Evolutionary conservation across 2,797 vertebrate genomes (phyloP).

Genomic region (Cacajao melanocephalus): DNA sequence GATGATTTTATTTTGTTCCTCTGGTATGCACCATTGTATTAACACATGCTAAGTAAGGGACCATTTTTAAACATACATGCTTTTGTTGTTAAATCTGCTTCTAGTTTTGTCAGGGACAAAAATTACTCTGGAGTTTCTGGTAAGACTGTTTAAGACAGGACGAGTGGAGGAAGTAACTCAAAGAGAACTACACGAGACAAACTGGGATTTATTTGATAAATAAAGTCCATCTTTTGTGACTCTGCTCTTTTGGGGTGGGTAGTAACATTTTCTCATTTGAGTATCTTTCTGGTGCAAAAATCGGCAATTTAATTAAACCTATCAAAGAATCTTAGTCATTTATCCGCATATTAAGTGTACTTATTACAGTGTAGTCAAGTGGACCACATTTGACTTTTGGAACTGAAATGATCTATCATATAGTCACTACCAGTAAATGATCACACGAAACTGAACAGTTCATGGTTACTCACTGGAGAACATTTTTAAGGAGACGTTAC

Average conservation of each 20-base stretch:
- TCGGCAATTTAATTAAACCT: slow-evolving; percentile 1
- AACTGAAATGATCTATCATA: background rate
- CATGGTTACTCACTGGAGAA: background rate
- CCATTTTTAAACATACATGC: slow-evolving; percentile 68
- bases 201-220: background rate
- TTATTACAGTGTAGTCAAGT: background rate
- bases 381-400: background rate
- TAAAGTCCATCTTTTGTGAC: background rate
- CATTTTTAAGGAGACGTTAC: background rate
- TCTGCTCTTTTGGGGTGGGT: background rate
- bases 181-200: background rate
- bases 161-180: background rate
- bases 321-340: background rate
- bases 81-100: slow-evolving; percentile 69
- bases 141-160: slow-evolving; percentile 39
- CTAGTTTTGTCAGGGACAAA: slow-evolving; percentile 59
- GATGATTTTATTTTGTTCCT: slow-evolving; percentile 75
- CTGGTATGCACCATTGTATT: slow-evolving; percentile 71
- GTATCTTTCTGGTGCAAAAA: slow-evolving; percentile 4
- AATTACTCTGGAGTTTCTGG: slow-evolving; percentile 51
- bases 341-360: background rate
- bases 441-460: background rate
- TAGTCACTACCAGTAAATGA: background rate
- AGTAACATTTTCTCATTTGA: slow-evolving; percentile 2
- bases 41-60: slow-evolving; percentile 71